phyloP scores from a whole-genome alignment of 2,797 vertebrate species.

The Esox masquinongy region DNA sequence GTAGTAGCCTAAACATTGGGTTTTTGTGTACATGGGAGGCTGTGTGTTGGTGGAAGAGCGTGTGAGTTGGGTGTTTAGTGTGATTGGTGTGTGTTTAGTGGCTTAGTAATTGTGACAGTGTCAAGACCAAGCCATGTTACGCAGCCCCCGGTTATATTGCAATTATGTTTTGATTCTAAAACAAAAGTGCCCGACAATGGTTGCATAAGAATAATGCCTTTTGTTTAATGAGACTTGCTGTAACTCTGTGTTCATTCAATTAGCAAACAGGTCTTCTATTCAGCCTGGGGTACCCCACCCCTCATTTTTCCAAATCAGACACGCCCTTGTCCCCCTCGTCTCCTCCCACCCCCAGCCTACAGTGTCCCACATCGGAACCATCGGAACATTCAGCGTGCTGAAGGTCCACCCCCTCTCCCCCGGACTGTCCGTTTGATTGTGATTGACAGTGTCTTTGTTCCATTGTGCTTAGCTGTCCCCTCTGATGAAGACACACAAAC shows the following conservation, averaged over 20 bases:
- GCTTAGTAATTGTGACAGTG: conserved; percentile 52
- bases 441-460: conserved; percentile 83
- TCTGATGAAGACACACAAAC: conserved; percentile 82
- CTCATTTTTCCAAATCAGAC: conserved; percentile 59
- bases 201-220: conserved; percentile 63
- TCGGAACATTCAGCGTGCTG: conserved; percentile 67
- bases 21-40: not conserved
- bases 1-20: conserved; percentile 9
- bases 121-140: conserved; percentile 51
- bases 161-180: conserved; percentile 63
- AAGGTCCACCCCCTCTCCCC: conserved; percentile 59
- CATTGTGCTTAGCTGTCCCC: conserved; percentile 80
- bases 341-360: conserved; percentile 54
- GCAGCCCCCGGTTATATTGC: conserved; percentile 61
- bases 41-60: not conserved
- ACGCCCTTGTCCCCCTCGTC: conserved; percentile 25
- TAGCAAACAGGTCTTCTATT: conserved; percentile 75
- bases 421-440: conserved; percentile 73
- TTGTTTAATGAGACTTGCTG: conserved; percentile 73
- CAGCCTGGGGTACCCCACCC: conserved; percentile 59
- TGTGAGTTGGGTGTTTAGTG: conserved; percentile 2
- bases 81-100: conserved; percentile 31
- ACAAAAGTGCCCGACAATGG: conserved; percentile 70
- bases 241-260: conserved; percentile 74
- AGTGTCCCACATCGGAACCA: conserved; percentile 63